phyloP scores from a whole-genome alignment of 2,888 invertebrate genomes.

The Athetis lepigone region DNA sequence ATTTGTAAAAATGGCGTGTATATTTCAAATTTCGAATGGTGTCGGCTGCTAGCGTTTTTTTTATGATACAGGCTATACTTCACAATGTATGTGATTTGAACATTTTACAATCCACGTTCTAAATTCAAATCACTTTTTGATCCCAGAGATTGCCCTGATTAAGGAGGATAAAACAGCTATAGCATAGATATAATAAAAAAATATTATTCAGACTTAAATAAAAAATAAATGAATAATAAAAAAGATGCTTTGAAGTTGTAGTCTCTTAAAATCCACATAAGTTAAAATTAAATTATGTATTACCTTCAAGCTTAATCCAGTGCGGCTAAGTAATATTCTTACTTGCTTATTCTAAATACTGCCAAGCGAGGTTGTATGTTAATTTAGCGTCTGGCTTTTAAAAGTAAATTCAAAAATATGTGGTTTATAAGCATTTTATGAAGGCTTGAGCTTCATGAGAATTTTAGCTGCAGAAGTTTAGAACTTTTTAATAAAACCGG shows the following conservation, averaged over 20 bases:
- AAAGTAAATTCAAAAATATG: constrained; percentile 46
- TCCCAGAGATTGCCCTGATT: too few species aligned
- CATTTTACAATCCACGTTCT: too few species aligned
- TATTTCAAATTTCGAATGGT: too few species aligned
- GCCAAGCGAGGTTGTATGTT: constrained; percentile 33
- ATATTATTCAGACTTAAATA: too few species aligned
- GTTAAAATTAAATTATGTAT: constrained; percentile 15
- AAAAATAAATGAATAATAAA: neutral
- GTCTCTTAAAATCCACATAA: neutral
- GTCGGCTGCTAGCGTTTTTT: too few species aligned
- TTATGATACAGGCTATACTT: too few species aligned
- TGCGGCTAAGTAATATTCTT: constrained; percentile 18
- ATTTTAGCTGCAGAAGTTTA: constrained; percentile 21
- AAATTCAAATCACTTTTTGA: too few species aligned
- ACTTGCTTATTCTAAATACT: constrained; percentile 19
- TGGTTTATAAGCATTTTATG: constrained; percentile 45
- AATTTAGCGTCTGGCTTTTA: constrained; percentile 36
- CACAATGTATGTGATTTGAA: too few species aligned
- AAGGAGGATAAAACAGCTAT: too few species aligned
- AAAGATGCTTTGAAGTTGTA: neutral
- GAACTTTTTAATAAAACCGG: constrained; percentile 44
- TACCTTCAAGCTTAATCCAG: constrained; percentile 13
- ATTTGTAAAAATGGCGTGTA: too few species aligned
- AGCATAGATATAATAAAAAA: too few species aligned
- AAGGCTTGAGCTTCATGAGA: constrained; percentile 13